These are phyloP conservation scores for Phytoseiulus persimilis DNA, from an alignment of 2,888 invertebrate species.

Conservation along the genomic window DNA sequence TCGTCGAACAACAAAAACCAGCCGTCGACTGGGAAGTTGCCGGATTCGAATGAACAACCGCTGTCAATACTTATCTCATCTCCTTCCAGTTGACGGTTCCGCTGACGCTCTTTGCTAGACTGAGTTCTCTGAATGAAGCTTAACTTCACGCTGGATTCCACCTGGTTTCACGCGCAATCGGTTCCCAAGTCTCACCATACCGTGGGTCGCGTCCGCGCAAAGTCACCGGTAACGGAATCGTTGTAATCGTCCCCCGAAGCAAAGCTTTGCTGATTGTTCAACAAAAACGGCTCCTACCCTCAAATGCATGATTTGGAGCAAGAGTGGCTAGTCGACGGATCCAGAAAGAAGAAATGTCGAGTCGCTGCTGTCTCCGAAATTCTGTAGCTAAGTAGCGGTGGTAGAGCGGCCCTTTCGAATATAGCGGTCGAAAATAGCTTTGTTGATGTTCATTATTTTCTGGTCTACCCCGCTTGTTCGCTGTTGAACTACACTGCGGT, in stretches of 20 bases:
- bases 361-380: background rate
- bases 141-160: background rate
- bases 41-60: background rate
- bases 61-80: background rate
- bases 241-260: background rate
- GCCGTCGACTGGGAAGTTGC: background rate
- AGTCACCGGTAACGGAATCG: background rate
- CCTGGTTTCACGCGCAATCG: background rate
- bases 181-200: background rate
- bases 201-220: background rate
- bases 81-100: background rate
- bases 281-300: background rate
- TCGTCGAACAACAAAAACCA: no score
- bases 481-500: background rate
- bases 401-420: background rate
- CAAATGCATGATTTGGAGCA: background rate
- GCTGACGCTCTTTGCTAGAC: background rate
- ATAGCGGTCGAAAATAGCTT: background rate
- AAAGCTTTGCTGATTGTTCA: background rate
- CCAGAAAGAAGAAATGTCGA: background rate
- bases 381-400: background rate
- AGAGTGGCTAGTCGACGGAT: background rate
- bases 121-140: background rate
- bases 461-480: background rate
- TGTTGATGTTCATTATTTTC: background rate